Evolutionary conservation across 2,797 vertebrate species (phyloP).

Genomic region (Coluber constrictor): DNA sequence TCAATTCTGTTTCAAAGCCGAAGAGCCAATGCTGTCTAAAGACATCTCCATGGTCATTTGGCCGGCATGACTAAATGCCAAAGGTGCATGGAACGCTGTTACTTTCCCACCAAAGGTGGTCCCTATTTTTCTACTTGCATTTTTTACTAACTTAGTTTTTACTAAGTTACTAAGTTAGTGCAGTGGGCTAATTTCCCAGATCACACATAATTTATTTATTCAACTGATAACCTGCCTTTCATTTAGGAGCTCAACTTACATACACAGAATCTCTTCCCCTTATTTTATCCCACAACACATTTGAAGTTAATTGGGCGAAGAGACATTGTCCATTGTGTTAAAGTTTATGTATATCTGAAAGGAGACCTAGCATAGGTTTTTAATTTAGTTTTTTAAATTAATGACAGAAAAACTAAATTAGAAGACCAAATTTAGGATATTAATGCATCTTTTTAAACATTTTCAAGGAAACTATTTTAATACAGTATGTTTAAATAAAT

Average conservation of each 20-base stretch:
- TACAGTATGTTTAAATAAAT: slow-evolving; percentile 4
- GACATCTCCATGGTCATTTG: no score
- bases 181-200: not conserved
- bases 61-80: no score
- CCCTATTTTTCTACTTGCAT: no score
- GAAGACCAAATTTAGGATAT: not conserved
- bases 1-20: no score
- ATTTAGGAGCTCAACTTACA: not conserved
- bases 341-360: not conserved
- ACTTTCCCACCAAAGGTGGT: no score
- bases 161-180: no score
- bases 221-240: not conserved
- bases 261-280: not conserved
- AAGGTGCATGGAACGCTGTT: no score
- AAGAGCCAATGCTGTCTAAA: no score
- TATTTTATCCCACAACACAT: not conserved
- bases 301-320: not conserved
- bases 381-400: not conserved
- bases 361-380: not conserved
- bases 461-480: not conserved
- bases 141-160: no score
- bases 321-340: not conserved
- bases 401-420: not conserved
- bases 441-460: not conserved
- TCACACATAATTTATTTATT: not conserved